Evolutionary conservation across 2,113 vertebrate genomes (phyloP).

Genomic region (Corythornis cristatus): DNA sequence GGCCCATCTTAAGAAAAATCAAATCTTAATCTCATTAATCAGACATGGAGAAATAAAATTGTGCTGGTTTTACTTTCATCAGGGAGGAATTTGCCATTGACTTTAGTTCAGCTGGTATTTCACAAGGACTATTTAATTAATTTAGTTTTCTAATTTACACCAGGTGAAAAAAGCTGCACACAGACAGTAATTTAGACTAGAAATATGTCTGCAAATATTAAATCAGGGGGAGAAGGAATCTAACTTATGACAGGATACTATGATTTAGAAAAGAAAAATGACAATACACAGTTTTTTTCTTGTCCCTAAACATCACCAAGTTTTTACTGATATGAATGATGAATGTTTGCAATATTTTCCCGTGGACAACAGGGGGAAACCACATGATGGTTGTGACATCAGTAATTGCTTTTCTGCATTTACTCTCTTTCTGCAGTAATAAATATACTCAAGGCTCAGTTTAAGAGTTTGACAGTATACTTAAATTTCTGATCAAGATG

Average conservation of each 20-base stretch:
- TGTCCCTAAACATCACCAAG: not conserved
- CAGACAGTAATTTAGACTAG: not conserved
- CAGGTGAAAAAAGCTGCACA: not conserved
- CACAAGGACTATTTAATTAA: not conserved
- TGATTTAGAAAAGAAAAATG: not conserved
- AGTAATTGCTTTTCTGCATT: constrained; percentile 36
- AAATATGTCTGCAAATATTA: not conserved
- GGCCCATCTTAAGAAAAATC: not conserved
- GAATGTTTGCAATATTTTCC: constrained; percentile 7
- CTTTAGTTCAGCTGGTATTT: not conserved
- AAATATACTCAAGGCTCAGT: not conserved
- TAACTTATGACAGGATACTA: not conserved
- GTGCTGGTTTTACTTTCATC: not conserved
- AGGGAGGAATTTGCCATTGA: not conserved
- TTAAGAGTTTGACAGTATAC: constrained; percentile 41
- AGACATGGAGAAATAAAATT: not conserved
- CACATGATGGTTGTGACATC: not conserved
- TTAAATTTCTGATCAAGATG: constrained; percentile 54
- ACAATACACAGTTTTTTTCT: not conserved
- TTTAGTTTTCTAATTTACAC: not conserved
- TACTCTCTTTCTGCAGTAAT: constrained; percentile 36
- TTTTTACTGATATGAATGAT: not conserved
- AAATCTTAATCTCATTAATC: not conserved
- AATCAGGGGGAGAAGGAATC: not conserved
- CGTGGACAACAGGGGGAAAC: not conserved